These are phyloP conservation scores for Melanchra persicariae DNA, from an alignment of 2,888 invertebrate species.

Conservation along the genomic window DNA sequence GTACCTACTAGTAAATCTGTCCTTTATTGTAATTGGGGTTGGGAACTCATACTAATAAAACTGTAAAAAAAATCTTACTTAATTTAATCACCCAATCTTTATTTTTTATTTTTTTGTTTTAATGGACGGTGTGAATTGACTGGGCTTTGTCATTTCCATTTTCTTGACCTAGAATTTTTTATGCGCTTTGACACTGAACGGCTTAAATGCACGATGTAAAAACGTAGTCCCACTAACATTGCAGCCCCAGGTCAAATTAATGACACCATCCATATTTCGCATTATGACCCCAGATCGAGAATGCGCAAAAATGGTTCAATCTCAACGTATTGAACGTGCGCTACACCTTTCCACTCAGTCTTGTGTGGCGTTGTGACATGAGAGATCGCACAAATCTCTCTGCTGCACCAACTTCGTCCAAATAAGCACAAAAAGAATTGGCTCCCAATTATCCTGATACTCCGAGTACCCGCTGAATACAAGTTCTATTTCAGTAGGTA, in stretches of 20 bases:
- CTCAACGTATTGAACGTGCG: neutral
- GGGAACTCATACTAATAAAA: conserved; percentile 42
- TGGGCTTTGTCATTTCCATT: neutral
- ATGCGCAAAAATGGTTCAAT: neutral
- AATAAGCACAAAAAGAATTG: neutral
- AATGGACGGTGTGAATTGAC: conserved; percentile 14
- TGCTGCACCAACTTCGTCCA: neutral
- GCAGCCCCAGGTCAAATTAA: conserved; percentile 6
- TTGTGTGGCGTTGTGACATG: neutral
- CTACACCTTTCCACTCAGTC: neutral
- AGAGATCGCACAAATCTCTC: no score
- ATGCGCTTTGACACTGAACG: neutral
- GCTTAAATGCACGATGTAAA: neutral
- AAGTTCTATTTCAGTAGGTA: neutral
- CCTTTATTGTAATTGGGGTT: conserved; percentile 26
- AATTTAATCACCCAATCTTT: conserved; percentile 49
- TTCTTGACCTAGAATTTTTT: neutral
- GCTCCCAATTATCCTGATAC: neutral
- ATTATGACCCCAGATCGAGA: neutral
- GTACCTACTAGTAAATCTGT: conserved; percentile 33
- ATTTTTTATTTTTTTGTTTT: conserved; percentile 41
- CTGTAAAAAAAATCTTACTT: conserved; percentile 26
- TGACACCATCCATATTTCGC: conserved; percentile 13
- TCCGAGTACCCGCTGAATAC: neutral
- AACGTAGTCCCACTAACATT: neutral